phyloP scores from a whole-genome alignment of 2,113 vertebrate species.

The Myotis yumanensis region DNA sequence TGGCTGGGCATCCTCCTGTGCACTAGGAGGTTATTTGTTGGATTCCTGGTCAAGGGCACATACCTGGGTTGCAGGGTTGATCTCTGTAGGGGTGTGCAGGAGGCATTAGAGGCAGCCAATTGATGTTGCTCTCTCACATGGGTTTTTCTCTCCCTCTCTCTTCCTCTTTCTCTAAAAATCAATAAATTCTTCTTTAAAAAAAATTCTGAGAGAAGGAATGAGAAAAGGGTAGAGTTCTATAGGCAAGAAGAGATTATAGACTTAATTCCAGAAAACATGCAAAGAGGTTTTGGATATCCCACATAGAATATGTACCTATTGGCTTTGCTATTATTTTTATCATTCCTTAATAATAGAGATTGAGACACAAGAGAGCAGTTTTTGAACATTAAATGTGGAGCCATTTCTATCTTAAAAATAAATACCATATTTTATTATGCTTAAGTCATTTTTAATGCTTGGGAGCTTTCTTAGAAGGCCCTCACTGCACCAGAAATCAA shows the following conservation, averaged over 20 bases:
- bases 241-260: not conserved
- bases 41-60: not conserved
- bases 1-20: not conserved
- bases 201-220: not conserved
- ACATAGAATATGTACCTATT: not conserved
- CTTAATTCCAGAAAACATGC: not conserved
- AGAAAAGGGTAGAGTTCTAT: not conserved
- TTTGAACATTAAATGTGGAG: not conserved
- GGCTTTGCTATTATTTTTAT: not conserved
- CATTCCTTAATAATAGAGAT: not conserved
- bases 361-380: not conserved
- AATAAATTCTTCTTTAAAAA: too few species aligned
- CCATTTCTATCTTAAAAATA: not conserved
- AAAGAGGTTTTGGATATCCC: not conserved
- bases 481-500: not conserved
- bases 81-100: not conserved
- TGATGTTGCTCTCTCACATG: not conserved
- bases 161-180: not conserved
- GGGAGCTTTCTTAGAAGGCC: not conserved
- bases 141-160: not conserved
- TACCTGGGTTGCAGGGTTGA: not conserved
- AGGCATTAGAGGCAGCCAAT: not conserved
- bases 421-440: not conserved
- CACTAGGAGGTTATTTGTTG: not conserved
- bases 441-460: not conserved